phyloP scores from a whole-genome alignment of 2,797 vertebrate genomes.

The Leucoraja ocellata region DNA sequence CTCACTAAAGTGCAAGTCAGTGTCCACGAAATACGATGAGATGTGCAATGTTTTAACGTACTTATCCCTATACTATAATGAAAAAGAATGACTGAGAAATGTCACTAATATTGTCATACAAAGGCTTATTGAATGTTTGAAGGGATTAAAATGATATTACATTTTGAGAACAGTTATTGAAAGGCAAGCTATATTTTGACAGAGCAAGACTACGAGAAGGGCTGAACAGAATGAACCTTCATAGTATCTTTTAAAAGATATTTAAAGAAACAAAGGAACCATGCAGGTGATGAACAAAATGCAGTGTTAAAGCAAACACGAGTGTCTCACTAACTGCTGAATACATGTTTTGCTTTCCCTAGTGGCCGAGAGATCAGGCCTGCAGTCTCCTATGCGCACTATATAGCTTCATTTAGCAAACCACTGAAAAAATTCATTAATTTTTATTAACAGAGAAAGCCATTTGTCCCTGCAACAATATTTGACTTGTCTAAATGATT shows the following conservation, averaged over 20 bases:
- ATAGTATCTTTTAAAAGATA: neutral
- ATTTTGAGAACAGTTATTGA: neutral
- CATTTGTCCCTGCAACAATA: constrained; percentile 78
- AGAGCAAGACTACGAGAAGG: neutral
- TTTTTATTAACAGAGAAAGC: constrained; percentile 88
- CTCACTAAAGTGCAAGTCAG: neutral
- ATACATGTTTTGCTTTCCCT: constrained; percentile 25
- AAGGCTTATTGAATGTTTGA: neutral
- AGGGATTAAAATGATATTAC: neutral
- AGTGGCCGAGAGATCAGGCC: constrained; percentile 38
- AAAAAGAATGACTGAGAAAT: neutral
- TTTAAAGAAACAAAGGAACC: constrained; percentile 26
- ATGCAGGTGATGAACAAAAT: neutral
- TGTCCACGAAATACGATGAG: neutral
- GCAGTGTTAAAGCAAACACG: neutral
- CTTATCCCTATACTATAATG: neutral
- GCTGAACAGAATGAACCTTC: neutral
- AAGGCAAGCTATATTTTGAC: neutral
- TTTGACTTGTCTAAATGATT: constrained; percentile 92
- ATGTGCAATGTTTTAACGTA: neutral
- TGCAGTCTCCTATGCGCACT: constrained; percentile 48
- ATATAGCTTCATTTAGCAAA: constrained; percentile 74
- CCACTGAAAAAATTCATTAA: constrained; percentile 77
- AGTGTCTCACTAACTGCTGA: constrained; percentile 17
- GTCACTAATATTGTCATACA: neutral